Base-by-base conservation (phyloP, 2,888 invertebrate genomes). In the Serrognathus titanus region DNA sequence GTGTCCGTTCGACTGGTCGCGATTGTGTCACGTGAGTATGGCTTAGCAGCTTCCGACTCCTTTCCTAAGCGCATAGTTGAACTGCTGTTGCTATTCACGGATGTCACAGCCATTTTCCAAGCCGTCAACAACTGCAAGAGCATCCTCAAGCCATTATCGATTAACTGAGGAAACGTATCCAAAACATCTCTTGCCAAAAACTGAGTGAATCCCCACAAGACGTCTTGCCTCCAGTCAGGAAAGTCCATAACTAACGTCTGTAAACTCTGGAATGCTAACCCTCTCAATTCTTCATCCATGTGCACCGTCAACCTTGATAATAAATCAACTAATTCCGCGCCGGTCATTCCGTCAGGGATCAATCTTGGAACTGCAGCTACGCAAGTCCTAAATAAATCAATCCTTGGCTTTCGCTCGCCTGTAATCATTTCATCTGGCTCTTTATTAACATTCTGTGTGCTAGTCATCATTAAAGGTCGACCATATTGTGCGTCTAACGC, bases 311-410 rank as follows among this genome's bases (percentile, higher is more conserved):
- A 83, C 4, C 98, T 46, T 3, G 94, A 90, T 3, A 99, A 80
- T 63, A 99, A 81, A 71, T 99, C 99, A 3, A 99, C 94, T 55
- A 99, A 81, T 76, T 99, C 98, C 36, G 89, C 86, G 9, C 93
- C 87, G 11, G 91, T 92, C 94, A 98, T 97, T 9, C 96, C 97
- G 73, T 99, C 98, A 0, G 98, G 99, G 66, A 99, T 94, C 20
- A 99, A 80, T 60, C 98, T 87, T 46, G 41, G 99, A 69, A 99
- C 96, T 4, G 99, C 97, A 7, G 99, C 98, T 11, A 99, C 94
- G 73, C 99, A 99, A 0, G 98, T 99, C 43, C 98, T 85, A 75
- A 99, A 98, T 67, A 99, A 80, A 79, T 99, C 99, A 65, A 99
- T 94, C 72, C 97, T 89, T 0, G 98, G 97, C 75, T 99, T 99